These are phyloP conservation scores for Escarpia spicata DNA, from an alignment of 2,888 invertebrate species.

Conservation along the genomic window DNA sequence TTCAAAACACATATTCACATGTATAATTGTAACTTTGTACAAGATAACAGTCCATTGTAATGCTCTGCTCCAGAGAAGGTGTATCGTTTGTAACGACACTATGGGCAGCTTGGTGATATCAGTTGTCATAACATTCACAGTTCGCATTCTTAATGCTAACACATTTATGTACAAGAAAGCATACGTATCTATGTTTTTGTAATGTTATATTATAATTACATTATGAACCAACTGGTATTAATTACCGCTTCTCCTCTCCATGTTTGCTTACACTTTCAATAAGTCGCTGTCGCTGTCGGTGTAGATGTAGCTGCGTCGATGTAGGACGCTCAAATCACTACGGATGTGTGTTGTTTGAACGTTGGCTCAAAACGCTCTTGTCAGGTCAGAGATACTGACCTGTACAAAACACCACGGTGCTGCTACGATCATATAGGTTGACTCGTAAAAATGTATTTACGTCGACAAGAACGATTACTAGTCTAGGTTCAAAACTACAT, in stretches of 20 bases:
- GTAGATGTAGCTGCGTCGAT: background rate
- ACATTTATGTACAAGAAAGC: background rate
- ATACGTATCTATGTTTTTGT: background rate
- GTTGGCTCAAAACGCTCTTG: background rate
- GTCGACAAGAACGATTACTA: too few species aligned
- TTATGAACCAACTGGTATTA: background rate
- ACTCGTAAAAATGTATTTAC: too few species aligned
- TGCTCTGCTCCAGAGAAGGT: background rate
- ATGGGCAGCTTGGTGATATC: background rate
- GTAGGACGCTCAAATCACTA: background rate
- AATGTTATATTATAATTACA: background rate
- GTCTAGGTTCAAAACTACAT: too few species aligned
- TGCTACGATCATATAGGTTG: too few species aligned
- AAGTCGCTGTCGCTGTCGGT: background rate
- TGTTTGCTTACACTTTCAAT: background rate
- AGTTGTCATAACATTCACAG: background rate
- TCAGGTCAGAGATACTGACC: background rate
- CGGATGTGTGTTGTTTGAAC: background rate
- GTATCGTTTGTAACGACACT: background rate
- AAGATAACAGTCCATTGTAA: background rate
- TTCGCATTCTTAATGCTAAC: slow-evolving; percentile 12
- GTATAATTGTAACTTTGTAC: background rate
- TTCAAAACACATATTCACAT: background rate
- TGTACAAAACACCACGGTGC: background rate
- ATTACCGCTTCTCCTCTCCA: background rate